Evolutionary conservation across 2,888 invertebrate genomes (phyloP).

Genomic region (Erpobdella octoculata): DNA sequence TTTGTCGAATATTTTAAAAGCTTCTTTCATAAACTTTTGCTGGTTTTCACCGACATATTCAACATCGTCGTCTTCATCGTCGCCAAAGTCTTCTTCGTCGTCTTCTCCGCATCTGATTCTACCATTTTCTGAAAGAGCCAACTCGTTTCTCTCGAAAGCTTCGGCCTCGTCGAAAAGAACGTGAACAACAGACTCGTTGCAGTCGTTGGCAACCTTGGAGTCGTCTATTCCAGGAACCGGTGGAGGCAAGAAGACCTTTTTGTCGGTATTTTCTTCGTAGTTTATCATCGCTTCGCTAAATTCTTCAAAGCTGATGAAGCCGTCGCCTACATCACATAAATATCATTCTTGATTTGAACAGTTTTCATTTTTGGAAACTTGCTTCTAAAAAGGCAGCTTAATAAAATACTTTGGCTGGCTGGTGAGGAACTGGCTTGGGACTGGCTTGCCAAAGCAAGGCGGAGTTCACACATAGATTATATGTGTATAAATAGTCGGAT

Average conservation of each 20-base stretch:
- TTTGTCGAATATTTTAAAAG: conserved; percentile 21
- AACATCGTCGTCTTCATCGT: conserved; percentile 15
- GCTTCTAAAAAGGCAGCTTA: too few relatives aligned
- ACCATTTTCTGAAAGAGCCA: not conserved
- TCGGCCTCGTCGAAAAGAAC: not conserved
- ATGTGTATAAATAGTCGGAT: too few relatives aligned
- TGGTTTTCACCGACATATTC: conserved; percentile 22
- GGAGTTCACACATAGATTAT: too few relatives aligned
- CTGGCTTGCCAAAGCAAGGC: too few relatives aligned
- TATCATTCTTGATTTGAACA: too few relatives aligned
- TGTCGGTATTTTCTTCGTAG: conserved; percentile 13
- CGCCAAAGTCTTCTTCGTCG: not conserved
- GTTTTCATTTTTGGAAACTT: too few relatives aligned
- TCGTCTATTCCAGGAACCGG: conserved; percentile 4
- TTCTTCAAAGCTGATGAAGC: conserved; percentile 18
- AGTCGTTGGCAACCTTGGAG: not conserved
- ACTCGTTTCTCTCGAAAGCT: not conserved
- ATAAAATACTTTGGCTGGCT: too few relatives aligned
- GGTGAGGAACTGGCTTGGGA: too few relatives aligned
- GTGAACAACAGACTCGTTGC: not conserved
- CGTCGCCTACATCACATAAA: conserved; percentile 10
- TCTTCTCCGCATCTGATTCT: not conserved
- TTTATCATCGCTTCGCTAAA: conserved; percentile 19
- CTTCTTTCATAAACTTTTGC: conserved; percentile 22
- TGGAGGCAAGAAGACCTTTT: conserved; percentile 16